Evolutionary conservation across 2,797 vertebrate species (phyloP), one percentile per base, ranked within the genome.

Genomic region (Muscicapa striata): DNA sequence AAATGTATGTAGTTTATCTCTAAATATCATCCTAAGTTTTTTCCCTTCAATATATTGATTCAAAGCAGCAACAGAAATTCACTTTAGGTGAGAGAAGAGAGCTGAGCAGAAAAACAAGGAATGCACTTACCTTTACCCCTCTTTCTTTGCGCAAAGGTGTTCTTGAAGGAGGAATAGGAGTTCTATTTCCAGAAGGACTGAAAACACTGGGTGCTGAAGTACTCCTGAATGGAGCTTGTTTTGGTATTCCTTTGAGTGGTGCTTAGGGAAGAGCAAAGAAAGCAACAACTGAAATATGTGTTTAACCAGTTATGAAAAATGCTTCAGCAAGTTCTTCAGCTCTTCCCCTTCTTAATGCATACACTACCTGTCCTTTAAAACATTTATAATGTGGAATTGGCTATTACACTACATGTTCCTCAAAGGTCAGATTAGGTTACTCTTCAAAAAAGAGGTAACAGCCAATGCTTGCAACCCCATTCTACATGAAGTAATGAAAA

Each of bases 191-290:
- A 29, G 99, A 98, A 24, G 99, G 99, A 96, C 98, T 99, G 97
- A 99, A 99, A 70, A 99, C 98, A 57, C 99, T 99, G 77, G 99
- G 99, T 19, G 99, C 98, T 18, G 99, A 98, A 73, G 99, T 99
- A 95, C 98, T 99, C 87, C 99, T 98, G 97, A 99, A 99, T 0
- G 99, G 99, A 22, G 99, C 99, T 96, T 98, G 98, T 97, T 99
- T 99, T 62, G 99, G 99, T 95, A 99, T 99, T 90, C 99, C 99
- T 97, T 99, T 99, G 54, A 99, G 99, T 15, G 99, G 99, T 63
- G 99, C 99, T 99, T 96, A 75, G 51, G 79, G 55, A 73, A 92
- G 66, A 93, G 23, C 21, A 72, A 32, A 84, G 72, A 62, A 36
- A 48, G 32, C 55, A 91, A 55, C 12, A 81, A 40, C 15, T 94